These are phyloP conservation scores for Orientallactaga sibirica DNA, from an alignment of 2,797 vertebrate species.

Conservation along the genomic window DNA sequence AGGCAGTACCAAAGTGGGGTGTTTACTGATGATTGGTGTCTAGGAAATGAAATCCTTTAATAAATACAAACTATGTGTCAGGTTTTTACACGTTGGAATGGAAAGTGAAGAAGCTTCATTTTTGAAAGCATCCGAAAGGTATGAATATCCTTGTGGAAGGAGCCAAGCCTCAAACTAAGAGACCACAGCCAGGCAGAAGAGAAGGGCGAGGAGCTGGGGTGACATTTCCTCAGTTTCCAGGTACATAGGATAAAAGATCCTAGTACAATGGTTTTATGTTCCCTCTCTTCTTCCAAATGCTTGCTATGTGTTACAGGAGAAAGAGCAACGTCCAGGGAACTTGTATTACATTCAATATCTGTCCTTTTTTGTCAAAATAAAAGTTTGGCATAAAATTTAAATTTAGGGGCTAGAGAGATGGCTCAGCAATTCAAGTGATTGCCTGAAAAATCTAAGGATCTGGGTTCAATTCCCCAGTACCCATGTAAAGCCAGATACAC, in stretches of 20 bases:
- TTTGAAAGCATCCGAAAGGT: neutral
- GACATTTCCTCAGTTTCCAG: neutral
- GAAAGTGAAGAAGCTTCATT: neutral
- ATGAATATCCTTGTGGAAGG: neutral
- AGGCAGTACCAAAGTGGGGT: fast-evolving
- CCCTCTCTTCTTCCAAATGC: neutral
- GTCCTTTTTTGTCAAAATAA: neutral
- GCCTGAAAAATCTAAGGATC: too few relatives aligned
- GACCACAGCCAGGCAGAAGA: neutral
- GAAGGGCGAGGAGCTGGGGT: neutral
- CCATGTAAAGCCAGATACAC: too few relatives aligned
- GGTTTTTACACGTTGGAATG: neutral
- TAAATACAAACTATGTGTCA: neutral
- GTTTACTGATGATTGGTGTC: neutral
- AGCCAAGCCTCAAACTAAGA: neutral
- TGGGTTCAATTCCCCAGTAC: too few relatives aligned
- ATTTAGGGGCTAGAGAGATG: too few relatives aligned
- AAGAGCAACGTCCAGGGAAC: neutral
- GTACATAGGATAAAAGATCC: neutral
- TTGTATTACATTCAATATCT: neutral
- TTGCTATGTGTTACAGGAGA: neutral
- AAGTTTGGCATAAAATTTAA: neutral
- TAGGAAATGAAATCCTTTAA: neutral
- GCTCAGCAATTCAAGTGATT: too few relatives aligned
- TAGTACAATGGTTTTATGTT: neutral